Conservation (phyloP, 2,797 vertebrate species). For the Pseudochaenichthys georgianus region DNA sequence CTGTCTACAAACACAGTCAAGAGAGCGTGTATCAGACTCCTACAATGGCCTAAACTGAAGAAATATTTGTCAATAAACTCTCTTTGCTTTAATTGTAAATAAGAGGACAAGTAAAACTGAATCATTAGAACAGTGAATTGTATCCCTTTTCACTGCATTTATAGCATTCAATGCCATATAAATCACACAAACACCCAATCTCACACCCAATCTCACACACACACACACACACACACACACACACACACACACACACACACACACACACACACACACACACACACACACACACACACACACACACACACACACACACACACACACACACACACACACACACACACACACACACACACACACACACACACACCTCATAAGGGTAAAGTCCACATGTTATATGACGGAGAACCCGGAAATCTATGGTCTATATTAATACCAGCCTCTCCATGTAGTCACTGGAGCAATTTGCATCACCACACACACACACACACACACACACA, state of each 20-base stretch:
- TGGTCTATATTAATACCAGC: conserved; percentile 46
- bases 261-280: no score
- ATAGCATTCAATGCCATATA: not conserved
- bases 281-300: no score
- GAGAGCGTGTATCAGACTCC: conserved; percentile 29
- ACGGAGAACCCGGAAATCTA: conserved; percentile 65
- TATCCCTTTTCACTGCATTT: not conserved
- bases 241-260: no score
- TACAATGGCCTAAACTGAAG: conserved; percentile 16
- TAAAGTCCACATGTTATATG: conserved; percentile 77
- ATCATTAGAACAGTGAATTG: not conserved
- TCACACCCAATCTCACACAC: no score
- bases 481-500: no score
- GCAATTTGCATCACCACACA: conserved; percentile 62
- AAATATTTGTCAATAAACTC: not conserved
- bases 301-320: no score
- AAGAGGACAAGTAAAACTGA: not conserved
- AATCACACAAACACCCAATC: conserved; percentile 1
- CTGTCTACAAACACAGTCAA: conserved; percentile 76
- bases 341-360: conserved; percentile 14
- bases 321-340: conserved; percentile 30
- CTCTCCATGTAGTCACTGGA: conserved; percentile 52
- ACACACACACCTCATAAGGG: conserved; percentile 38
- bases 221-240: no score
- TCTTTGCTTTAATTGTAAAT: conserved; percentile 17